Percentiles rank a stretch among this genome's conserved stretches.
These are phyloP conservation scores for Chionis minor DNA, from an alignment of 2,113 vertebrate genomes.

Conservation along the genomic window DNA sequence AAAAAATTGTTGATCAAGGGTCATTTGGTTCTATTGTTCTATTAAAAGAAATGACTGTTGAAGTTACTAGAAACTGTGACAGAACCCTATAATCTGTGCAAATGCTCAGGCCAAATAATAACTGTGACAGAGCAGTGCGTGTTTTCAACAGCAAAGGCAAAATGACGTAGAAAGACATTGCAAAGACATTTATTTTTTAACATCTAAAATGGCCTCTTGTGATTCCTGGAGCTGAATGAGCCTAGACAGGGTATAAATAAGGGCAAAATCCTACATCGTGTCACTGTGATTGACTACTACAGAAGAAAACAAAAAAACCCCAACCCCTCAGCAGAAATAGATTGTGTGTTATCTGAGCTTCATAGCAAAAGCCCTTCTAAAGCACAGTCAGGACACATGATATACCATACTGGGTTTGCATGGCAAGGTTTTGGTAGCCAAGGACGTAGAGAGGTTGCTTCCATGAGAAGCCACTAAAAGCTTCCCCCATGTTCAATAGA, in stretches of 20 bases:
- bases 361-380: not conserved
- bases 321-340: not conserved
- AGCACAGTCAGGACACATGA: not conserved
- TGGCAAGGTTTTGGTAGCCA: not conserved
- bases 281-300: not conserved
- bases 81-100: not conserved
- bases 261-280: not conserved
- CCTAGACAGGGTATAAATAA: not conserved
- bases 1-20: not conserved
- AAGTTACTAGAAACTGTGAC: not conserved
- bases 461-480: not conserved
- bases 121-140: not conserved
- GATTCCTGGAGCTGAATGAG: not conserved
- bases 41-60: not conserved
- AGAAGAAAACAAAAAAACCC: not conserved
- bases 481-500: not conserved
- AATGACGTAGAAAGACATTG: fast-evolving
- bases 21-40: not conserved
- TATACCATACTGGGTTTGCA: fast-evolving
- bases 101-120: not conserved
- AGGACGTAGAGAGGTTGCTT: not conserved
- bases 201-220: not conserved
- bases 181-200: not conserved
- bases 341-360: not conserved
- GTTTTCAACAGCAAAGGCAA: not conserved